Evolutionary conservation across 2,888 invertebrate species (phyloP).

Genomic region (Pristionchus entomophagus): DNA sequence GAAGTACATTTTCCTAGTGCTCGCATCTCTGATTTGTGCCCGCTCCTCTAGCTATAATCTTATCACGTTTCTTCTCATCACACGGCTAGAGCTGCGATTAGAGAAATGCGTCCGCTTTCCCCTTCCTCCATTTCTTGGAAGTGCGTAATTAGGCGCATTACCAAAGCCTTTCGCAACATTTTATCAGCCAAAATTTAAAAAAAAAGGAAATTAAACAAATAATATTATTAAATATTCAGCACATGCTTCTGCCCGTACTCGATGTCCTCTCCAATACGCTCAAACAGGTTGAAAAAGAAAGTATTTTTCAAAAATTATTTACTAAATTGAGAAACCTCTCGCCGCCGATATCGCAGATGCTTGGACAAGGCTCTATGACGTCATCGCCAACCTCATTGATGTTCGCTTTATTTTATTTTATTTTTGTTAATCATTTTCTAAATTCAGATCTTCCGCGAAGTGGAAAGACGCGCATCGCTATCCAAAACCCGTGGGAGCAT

Average conservation of each 20-base stretch:
- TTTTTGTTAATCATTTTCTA: background rate
- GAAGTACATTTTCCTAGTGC: background rate
- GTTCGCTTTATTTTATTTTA: conserved; percentile 51
- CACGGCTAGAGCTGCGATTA: background rate
- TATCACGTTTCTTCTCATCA: background rate
- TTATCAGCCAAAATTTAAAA: background rate
- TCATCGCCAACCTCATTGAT: conserved; percentile 73
- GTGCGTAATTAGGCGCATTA: background rate
- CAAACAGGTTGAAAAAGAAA: conserved; percentile 27
- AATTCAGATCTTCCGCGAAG: conserved; percentile 43
- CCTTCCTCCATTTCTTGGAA: background rate
- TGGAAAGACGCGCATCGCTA: conserved; percentile 40
- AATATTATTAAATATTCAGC: conserved; percentile 54
- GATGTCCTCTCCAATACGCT: conserved; percentile 56
- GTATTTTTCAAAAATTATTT: background rate
- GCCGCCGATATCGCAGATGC: conserved; percentile 62
- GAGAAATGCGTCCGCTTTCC: too few relatives aligned
- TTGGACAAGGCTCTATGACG: conserved; percentile 73
- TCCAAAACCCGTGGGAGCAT: background rate
- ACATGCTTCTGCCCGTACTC: conserved; percentile 70
- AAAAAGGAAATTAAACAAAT: background rate
- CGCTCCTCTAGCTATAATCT: background rate
- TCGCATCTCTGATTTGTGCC: background rate
- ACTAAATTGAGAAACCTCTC: conserved; percentile 52
- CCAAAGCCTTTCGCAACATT: background rate